Percentiles rank a stretch among this genome's conserved stretches.
phyloP scores from a whole-genome alignment of 2,888 invertebrate species.

The Cepaea hortensis region DNA sequence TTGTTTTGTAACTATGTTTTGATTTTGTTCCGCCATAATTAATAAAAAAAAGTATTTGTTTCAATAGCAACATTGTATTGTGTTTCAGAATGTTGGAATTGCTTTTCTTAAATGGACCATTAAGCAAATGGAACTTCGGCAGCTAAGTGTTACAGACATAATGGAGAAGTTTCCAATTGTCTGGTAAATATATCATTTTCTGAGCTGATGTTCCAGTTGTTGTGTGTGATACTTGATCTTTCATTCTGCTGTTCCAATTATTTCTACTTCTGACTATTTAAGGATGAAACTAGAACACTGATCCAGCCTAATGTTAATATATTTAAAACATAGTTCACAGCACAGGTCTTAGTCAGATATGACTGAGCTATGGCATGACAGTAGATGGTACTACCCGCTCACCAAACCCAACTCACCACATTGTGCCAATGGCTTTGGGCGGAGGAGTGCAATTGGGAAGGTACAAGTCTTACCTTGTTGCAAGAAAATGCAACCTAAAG shows the following conservation, averaged over 20 bases:
- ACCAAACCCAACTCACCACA: too few relatives aligned
- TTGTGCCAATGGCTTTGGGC: too few relatives aligned
- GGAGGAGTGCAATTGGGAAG: too few relatives aligned
- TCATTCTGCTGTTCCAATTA: neutral
- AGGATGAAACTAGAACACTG: neutral
- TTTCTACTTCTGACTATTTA: neutral
- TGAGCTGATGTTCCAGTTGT: neutral
- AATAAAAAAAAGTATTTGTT: neutral
- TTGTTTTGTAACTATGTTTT: neutral
- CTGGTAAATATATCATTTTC: constrained; percentile 59
- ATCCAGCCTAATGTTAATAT: neutral
- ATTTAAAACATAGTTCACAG: neutral
- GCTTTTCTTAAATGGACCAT: constrained; percentile 85
- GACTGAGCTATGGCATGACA: too few relatives aligned
- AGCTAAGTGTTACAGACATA: constrained; percentile 57
- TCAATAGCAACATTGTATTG: neutral
- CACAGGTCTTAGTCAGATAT: neutral
- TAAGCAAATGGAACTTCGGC: constrained; percentile 59
- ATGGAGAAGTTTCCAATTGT: constrained; percentile 64
- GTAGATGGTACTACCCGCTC: too few relatives aligned
- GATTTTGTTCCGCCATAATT: neutral
- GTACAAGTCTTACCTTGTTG: too few relatives aligned
- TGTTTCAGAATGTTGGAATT: constrained; percentile 86
- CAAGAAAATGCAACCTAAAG: too few relatives aligned
- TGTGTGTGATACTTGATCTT: neutral